These are phyloP conservation scores for Anolis apletophallus DNA, from an alignment of 2,797 vertebrate genomes.

Conservation along the genomic window DNA sequence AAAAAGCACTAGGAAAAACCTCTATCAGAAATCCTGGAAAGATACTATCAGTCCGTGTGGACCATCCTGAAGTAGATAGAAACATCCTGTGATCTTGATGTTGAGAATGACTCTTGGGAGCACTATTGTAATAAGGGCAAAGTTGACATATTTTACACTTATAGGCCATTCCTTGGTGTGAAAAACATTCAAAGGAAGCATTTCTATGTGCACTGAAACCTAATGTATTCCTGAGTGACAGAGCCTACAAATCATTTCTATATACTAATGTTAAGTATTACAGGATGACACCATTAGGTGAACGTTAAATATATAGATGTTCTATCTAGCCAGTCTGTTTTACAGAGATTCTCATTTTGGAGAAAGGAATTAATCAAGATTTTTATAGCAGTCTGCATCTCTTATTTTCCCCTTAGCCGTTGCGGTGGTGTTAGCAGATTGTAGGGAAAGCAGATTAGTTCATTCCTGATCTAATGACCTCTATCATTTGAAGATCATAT, in stretches of 20 bases:
- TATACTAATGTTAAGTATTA: background rate
- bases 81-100: background rate
- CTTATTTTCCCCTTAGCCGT: too few relatives aligned
- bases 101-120: background rate
- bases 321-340: background rate
- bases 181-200: background rate
- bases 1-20: background rate
- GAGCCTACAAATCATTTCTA: background rate
- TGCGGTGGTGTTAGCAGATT: background rate
- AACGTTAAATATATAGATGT: background rate
- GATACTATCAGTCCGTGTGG: too few relatives aligned
- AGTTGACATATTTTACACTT: background rate
- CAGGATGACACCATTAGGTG: background rate
- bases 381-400: background rate
- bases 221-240: background rate
- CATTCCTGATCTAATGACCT: background rate
- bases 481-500: background rate
- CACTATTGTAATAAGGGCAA: too few relatives aligned
- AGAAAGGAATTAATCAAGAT: background rate
- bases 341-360: background rate
- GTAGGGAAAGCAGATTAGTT: background rate
- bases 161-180: too few relatives aligned
- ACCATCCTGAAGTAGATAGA: background rate
- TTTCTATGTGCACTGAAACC: background rate
- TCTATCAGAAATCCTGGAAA: background rate